These are phyloP conservation scores for Eupithecia centaureata DNA, from an alignment of 2,888 invertebrate species.

Conservation along the genomic window DNA sequence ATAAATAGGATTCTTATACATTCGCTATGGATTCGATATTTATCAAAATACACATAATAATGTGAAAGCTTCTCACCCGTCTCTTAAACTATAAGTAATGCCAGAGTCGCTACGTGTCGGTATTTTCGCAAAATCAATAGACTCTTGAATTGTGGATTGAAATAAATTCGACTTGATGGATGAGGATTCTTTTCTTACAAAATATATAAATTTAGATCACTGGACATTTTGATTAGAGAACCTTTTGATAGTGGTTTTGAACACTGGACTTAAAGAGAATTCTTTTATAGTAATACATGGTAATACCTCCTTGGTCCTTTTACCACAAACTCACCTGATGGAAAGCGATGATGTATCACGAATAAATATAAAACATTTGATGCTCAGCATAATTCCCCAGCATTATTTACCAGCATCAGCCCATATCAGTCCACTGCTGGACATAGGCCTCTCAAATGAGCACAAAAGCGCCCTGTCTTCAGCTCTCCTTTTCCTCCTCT, in stretches of 20 bases:
- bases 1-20: not conserved
- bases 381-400: too few species aligned
- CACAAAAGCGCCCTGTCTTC: too few species aligned
- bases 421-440: too few species aligned
- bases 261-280: too few species aligned
- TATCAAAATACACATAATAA: not conserved
- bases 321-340: not conserved
- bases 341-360: not conserved
- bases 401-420: too few species aligned
- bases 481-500: too few species aligned
- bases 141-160: slow-evolving; percentile 23
- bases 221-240: not conserved
- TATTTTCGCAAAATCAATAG: slow-evolving; percentile 40
- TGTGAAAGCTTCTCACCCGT: not conserved
- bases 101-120: slow-evolving; percentile 18
- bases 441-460: too few species aligned
- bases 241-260: not conserved
- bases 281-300: too few species aligned
- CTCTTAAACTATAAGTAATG: slow-evolving; percentile 11
- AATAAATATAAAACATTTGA: too few species aligned
- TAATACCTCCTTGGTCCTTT: too few species aligned
- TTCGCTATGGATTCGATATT: too few species aligned
- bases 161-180: slow-evolving; percentile 19
- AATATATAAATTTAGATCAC: not conserved
- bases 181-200: slow-evolving; percentile 16